A percentile compares a stretch with the other conserved stretches of the same genome.
These are phyloP conservation scores for Lepidothrix coronata DNA, from an alignment of 2,113 vertebrate species.

Conservation along the genomic window DNA sequence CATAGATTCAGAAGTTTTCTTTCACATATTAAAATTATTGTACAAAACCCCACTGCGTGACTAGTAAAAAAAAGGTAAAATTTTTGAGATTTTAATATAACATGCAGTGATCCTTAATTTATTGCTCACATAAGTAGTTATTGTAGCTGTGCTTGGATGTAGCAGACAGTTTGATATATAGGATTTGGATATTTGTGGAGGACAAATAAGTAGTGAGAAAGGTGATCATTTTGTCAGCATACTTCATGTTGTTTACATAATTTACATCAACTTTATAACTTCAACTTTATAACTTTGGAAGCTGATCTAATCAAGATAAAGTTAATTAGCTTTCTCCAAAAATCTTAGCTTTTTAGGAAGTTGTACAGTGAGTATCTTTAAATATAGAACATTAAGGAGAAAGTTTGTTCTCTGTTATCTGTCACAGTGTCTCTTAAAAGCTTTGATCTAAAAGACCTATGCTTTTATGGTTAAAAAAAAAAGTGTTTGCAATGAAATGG, in stretches of 20 bases:
- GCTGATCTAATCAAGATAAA: not conserved
- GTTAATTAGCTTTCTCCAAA: not conserved
- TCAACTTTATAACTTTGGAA: not conserved
- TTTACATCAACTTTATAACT: not conserved
- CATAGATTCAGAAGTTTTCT: not conserved
- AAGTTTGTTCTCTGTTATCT: not conserved
- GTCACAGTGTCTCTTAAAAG: constrained; percentile 13
- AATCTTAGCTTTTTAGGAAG: not conserved
- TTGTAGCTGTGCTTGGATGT: not conserved
- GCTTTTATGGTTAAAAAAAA: constrained; percentile 33
- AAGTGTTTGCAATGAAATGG: constrained; percentile 1
- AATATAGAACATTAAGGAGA: not conserved
- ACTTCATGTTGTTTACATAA: not conserved
- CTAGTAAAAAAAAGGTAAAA: not conserved
- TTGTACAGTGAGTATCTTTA: not conserved
- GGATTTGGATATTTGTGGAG: not conserved
- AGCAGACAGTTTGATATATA: not conserved
- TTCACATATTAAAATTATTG: not conserved
- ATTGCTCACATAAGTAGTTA: not conserved
- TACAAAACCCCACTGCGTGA: not conserved
- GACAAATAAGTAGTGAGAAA: not conserved
- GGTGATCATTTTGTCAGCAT: not conserved
- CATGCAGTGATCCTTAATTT: not conserved
- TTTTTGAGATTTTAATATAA: not conserved
- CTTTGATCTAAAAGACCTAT: constrained; percentile 43